Conservation (phyloP, 2,888 invertebrate genomes). For the Drosophila monieri region DNA sequence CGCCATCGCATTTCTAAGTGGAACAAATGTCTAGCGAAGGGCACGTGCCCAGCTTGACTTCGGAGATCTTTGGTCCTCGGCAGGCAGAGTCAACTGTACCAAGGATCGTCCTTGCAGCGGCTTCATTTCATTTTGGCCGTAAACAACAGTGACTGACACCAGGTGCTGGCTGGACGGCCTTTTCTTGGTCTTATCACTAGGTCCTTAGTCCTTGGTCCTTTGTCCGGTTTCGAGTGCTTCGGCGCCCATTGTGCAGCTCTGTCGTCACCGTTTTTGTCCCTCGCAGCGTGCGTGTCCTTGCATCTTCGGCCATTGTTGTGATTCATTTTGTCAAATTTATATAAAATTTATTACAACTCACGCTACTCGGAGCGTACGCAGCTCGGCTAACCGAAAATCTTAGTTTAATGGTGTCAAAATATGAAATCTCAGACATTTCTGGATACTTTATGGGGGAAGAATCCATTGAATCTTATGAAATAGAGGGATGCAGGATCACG, state of each 20-base stretch:
- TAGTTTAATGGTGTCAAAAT: conserved; percentile 74
- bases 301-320: conserved; percentile 71
- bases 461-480: conserved; percentile 11
- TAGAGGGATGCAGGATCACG: conserved; percentile 9
- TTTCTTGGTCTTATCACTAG: conserved; percentile 58
- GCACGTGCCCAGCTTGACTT: conserved; percentile 62
- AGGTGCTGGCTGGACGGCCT: conserved; percentile 59
- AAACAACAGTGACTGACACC: conserved; percentile 62
- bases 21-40: conserved; percentile 31
- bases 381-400: conserved; percentile 51
- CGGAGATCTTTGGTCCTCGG: conserved; percentile 18
- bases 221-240: conserved; percentile 41
- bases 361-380: conserved; percentile 36
- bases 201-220: conserved; percentile 39
- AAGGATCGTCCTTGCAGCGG: conserved; percentile 38
- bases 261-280: conserved; percentile 56
- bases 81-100: conserved; percentile 57
- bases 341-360: conserved; percentile 78
- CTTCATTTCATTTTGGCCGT: conserved; percentile 44
- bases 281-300: conserved; percentile 67
- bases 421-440: conserved; percentile 24
- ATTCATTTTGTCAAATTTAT: conserved; percentile 80
- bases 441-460: conserved; percentile 32
- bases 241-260: conserved; percentile 60
- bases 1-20: conserved; percentile 24